Percentiles rank a stretch among this genome's conserved stretches.
These are phyloP conservation scores for Sebastes reedi DNA, from an alignment of 2,797 vertebrate species.

Conservation along the genomic window DNA sequence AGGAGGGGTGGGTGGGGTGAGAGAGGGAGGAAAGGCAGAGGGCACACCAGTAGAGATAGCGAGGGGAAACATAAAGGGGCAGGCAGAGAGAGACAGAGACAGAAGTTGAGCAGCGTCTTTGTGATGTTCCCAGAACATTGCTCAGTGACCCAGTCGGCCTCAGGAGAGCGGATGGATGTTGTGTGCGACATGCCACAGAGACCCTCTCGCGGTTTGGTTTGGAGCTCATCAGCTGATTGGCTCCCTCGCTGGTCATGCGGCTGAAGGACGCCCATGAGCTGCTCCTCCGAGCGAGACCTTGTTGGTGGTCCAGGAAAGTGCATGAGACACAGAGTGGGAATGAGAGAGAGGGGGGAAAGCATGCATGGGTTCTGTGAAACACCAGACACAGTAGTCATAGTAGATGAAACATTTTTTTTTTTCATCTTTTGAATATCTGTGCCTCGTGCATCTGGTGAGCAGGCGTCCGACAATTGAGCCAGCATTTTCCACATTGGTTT, in stretches of 20 bases:
- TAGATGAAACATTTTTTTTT: constrained; percentile 16
- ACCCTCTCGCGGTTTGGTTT: constrained; percentile 55
- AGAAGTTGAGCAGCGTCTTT: constrained; percentile 75
- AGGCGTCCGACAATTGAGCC: constrained; percentile 28
- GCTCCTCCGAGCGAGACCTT: constrained; percentile 58
- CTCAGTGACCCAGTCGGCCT: constrained; percentile 72
- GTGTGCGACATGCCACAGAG: constrained; percentile 59
- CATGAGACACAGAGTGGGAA: constrained; percentile 30
- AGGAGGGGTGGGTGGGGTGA: constrained; percentile 32
- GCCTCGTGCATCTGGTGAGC: constrained; percentile 52
- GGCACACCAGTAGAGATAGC: constrained; percentile 49
- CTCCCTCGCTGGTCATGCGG: constrained; percentile 63
- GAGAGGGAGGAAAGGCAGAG: constrained; percentile 15
- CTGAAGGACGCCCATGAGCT: constrained; percentile 65
- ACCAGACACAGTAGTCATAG: constrained; percentile 28
- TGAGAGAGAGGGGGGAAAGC: not conserved
- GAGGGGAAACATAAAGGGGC: constrained; percentile 35
- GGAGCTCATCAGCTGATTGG: constrained; percentile 69
- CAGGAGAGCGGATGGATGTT: constrained; percentile 66
- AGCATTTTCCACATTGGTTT: constrained; percentile 22
- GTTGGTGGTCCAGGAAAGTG: constrained; percentile 68
- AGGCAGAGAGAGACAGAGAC: constrained; percentile 17
- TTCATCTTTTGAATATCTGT: constrained; percentile 39
- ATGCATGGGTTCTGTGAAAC: constrained; percentile 26
- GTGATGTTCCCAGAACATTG: constrained; percentile 80